Evolutionary conservation across 2,113 vertebrate genomes (phyloP).

Genomic region (Xiphorhynchus elegans): DNA sequence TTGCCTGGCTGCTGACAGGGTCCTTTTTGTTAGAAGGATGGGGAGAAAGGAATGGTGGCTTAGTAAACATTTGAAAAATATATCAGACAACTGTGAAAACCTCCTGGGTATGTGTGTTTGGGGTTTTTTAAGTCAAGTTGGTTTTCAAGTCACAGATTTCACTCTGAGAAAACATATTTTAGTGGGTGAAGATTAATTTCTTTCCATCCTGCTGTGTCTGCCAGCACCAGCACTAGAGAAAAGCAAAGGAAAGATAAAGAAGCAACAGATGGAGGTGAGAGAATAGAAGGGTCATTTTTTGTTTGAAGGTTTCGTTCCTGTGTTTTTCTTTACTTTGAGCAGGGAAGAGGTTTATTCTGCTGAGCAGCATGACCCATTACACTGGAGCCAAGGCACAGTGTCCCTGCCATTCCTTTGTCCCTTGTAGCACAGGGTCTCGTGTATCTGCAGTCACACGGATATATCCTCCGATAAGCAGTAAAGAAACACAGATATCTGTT

Average conservation of each 20-base stretch:
- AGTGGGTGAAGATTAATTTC: conserved; percentile 55
- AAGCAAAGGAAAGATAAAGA: conserved; percentile 13
- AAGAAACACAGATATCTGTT: background rate
- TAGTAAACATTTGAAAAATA: conserved; percentile 21
- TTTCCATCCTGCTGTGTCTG: conserved; percentile 5
- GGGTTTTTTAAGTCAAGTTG: background rate
- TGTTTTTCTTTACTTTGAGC: background rate
- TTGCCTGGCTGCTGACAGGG: background rate
- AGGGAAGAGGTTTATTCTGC: background rate
- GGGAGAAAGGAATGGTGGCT: background rate
- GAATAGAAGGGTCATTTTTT: conserved; percentile 6
- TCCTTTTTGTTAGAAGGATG: background rate
- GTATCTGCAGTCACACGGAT: accelerated
- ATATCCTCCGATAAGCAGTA: accelerated
- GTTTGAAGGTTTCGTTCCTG: background rate
- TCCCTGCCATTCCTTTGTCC: background rate
- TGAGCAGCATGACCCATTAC: background rate
- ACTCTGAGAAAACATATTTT: conserved; percentile 39
- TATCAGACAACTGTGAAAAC: conserved; percentile 13
- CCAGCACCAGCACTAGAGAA: background rate
- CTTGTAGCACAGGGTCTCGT: background rate
- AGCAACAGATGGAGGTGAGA: conserved; percentile 8
- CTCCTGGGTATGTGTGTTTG: background rate
- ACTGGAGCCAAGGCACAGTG: background rate
- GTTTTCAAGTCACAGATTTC: conserved; percentile 35